phyloP scores from a whole-genome alignment of 53 echinoderm and acorn worm species.

The Henricia sp. region DNA sequence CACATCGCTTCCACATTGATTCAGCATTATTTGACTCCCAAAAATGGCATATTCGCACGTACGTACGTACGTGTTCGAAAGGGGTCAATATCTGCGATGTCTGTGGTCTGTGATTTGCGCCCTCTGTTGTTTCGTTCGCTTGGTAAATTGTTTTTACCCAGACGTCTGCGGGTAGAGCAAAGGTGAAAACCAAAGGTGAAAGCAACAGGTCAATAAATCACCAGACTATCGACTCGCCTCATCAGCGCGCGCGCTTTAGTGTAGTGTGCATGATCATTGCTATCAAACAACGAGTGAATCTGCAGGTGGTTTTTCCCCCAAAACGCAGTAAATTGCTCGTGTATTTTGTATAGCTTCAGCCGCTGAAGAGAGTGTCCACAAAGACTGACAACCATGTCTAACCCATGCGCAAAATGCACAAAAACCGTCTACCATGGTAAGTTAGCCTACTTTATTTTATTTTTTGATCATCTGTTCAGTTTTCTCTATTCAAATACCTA shows the following conservation, averaged over 20 bases:
- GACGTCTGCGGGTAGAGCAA: neutral
- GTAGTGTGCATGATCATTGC: neutral
- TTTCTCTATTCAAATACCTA: neutral
- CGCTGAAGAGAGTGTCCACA: neutral
- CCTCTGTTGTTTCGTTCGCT: neutral
- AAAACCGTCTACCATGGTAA: conserved; percentile 20
- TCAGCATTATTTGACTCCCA: too few relatives aligned
- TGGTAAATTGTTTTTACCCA: neutral
- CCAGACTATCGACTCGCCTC: neutral
- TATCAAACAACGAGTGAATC: neutral
- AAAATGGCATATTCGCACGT: too few relatives aligned
- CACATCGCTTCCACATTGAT: too few relatives aligned
- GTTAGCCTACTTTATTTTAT: neutral
- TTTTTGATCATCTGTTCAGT: neutral
- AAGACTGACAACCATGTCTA: neutral
- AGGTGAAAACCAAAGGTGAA: neutral
- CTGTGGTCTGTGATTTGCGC: too few relatives aligned
- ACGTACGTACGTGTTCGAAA: too few relatives aligned
- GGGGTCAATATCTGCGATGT: too few relatives aligned
- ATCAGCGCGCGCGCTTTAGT: neutral
- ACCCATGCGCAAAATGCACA: conserved; percentile 6
- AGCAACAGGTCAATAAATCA: neutral
- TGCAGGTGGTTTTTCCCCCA: neutral
- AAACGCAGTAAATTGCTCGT: too few relatives aligned
- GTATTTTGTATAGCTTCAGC: too few relatives aligned